Evolutionary conservation across 2,888 invertebrate species (phyloP).

Genomic region (Scaeva pyrastri): DNA sequence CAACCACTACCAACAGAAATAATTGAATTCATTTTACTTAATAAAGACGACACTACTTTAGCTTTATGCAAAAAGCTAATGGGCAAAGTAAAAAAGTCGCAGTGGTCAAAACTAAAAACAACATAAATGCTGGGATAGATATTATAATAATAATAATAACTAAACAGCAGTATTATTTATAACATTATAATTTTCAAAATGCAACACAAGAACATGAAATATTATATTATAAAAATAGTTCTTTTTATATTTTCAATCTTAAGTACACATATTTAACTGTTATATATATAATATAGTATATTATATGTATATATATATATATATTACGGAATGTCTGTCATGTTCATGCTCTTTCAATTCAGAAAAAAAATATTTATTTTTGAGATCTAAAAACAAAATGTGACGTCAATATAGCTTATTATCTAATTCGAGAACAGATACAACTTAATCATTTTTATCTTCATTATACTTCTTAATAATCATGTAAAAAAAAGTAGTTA

Average conservation of each 20-base stretch:
- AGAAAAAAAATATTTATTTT: constrained; percentile 37
- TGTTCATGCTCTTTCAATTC: constrained; percentile 68
- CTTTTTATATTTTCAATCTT: constrained; percentile 21
- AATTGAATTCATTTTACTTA: constrained; percentile 13
- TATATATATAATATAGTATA: constrained; percentile 42
- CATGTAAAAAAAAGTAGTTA: constrained; percentile 65
- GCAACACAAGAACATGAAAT: constrained; percentile 47
- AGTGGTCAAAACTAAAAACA: constrained; percentile 25
- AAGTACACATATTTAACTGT: constrained; percentile 60
- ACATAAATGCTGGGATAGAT: constrained; percentile 27
- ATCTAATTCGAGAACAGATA: constrained; percentile 54
- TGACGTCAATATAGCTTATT: constrained; percentile 66
- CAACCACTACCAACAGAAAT: constrained; percentile 40
- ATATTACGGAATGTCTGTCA: constrained; percentile 73
- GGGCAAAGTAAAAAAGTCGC: constrained; percentile 26
- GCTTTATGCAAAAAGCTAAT: constrained; percentile 10
- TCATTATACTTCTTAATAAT: constrained; percentile 32
- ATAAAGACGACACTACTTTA: neutral
- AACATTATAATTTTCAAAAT: constrained; percentile 34
- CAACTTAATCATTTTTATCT: constrained; percentile 41
- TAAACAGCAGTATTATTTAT: constrained; percentile 38
- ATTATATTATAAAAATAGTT: constrained; percentile 51
- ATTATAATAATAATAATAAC: constrained; percentile 14
- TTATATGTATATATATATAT: constrained; percentile 27
- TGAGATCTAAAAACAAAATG: constrained; percentile 72